A percentile compares a stretch with the other conserved stretches of the same genome.
These are phyloP conservation scores for Poecilus cupreus DNA, from an alignment of 2,888 invertebrate species.

Conservation along the genomic window DNA sequence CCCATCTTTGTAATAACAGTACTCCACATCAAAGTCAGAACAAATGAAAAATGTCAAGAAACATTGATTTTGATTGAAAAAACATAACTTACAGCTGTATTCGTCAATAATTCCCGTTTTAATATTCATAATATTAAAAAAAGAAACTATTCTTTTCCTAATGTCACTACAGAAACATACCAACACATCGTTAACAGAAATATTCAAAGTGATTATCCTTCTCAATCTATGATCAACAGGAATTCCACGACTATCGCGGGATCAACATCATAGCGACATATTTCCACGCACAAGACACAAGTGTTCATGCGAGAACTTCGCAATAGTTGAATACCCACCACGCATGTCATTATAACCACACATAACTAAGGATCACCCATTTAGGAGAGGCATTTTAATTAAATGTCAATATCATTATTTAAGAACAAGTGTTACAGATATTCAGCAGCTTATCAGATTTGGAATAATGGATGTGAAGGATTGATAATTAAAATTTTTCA, in stretches of 20 bases:
- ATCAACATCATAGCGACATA: neutral
- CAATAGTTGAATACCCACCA: conserved; percentile 4
- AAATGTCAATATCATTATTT: conserved; percentile 49
- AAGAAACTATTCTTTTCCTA: no score
- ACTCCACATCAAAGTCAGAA: no score
- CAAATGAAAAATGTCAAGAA: no score
- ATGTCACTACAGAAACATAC: neutral
- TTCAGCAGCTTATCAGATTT: conserved; percentile 31
- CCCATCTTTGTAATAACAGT: no score
- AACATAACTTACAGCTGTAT: no score
- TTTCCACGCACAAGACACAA: conserved; percentile 5
- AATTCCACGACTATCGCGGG: conserved; percentile 13
- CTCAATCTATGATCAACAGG: neutral
- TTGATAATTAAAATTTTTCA: conserved; percentile 17
- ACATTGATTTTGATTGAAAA: no score
- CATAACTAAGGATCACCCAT: conserved; percentile 30
- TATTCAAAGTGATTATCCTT: conserved; percentile 3
- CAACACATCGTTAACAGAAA: conserved; percentile 14
- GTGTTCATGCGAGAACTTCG: neutral
- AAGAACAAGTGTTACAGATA: conserved; percentile 39
- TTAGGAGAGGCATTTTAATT: conserved; percentile 57
- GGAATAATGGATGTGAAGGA: neutral
- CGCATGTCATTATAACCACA: conserved; percentile 43
- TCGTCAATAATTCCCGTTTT: no score
- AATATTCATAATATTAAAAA: no score